phyloP scores from a whole-genome alignment of 2,797 vertebrate genomes.

The Thalassophryne amazonica region DNA sequence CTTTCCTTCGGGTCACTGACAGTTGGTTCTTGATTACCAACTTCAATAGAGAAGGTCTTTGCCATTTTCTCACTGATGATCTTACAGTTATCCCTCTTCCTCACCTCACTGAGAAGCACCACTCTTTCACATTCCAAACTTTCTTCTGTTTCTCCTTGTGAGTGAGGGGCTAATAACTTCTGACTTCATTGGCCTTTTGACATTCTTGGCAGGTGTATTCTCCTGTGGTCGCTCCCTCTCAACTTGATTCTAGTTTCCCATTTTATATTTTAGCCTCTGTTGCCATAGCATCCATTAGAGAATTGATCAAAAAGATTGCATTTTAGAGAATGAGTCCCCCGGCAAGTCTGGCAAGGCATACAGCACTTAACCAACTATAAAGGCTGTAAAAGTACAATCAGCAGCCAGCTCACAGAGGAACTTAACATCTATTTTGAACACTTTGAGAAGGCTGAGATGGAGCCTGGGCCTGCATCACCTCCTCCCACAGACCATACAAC shows the following conservation, averaged over 20 bases:
- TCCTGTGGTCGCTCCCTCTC: neutral
- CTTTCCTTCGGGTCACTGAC: neutral
- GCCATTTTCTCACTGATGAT: conserved; percentile 22
- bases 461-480: no score
- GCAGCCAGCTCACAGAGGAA: no score
- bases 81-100: conserved; percentile 5
- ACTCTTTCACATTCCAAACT: conserved; percentile 13
- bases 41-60: conserved; percentile 27
- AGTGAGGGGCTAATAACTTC: conserved; percentile 19
- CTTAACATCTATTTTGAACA: no score
- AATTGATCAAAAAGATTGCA: no score
- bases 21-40: conserved; percentile 2
- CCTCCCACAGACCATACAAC: no score
- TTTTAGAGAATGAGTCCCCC: no score
- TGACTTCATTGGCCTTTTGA: conserved; percentile 22
- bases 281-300: no score
- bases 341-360: no score
- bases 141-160: conserved; percentile 13
- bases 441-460: no score
- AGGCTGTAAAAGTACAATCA: no score
- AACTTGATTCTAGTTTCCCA: conserved; percentile 33
- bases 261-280: conserved; percentile 35
- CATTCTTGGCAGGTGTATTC: conserved; percentile 11
- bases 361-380: no score
- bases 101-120: conserved; percentile 11